These are phyloP conservation scores for Hippocampus kuda DNA, from an alignment of 2,797 vertebrate species.

Conservation along the genomic window DNA sequence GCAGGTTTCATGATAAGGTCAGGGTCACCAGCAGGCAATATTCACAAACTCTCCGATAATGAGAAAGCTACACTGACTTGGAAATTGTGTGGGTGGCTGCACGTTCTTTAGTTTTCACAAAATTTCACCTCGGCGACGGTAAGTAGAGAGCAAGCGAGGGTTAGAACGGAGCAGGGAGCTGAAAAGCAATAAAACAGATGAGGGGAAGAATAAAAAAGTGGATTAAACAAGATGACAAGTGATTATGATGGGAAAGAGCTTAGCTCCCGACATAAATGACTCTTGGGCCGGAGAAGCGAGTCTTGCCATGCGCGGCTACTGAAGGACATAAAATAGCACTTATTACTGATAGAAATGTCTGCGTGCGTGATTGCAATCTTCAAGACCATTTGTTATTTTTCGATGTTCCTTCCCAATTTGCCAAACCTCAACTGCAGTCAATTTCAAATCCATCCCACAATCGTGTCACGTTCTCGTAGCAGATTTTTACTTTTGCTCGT, in stretches of 20 bases:
- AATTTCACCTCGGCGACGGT: neutral
- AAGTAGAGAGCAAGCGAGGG: neutral
- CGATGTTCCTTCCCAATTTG: neutral
- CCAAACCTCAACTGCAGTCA: neutral
- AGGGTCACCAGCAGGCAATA: neutral
- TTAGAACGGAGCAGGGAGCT: constrained; percentile 1
- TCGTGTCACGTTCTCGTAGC: neutral
- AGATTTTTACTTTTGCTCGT: neutral
- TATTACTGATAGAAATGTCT: constrained; percentile 21
- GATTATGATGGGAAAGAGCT: constrained; percentile 25
- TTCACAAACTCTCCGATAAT: neutral
- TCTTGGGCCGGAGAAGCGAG: constrained; percentile 26
- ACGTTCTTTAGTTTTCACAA: neutral
- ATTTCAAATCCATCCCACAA: neutral
- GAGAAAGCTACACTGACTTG: neutral
- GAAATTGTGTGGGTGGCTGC: neutral
- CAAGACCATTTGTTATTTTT: neutral
- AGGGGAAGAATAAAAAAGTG: constrained; percentile 14
- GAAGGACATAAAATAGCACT: constrained; percentile 31
- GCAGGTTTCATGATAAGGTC: neutral
- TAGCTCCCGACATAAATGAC: constrained; percentile 18
- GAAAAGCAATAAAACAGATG: constrained; percentile 16
- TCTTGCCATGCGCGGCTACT: constrained; percentile 12
- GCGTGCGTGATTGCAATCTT: constrained; percentile 3
- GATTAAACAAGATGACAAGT: constrained; percentile 29